These are phyloP conservation scores for Elaeidobius kamerunicus DNA, from an alignment of 2,888 invertebrate genomes.

Conservation along the genomic window DNA sequence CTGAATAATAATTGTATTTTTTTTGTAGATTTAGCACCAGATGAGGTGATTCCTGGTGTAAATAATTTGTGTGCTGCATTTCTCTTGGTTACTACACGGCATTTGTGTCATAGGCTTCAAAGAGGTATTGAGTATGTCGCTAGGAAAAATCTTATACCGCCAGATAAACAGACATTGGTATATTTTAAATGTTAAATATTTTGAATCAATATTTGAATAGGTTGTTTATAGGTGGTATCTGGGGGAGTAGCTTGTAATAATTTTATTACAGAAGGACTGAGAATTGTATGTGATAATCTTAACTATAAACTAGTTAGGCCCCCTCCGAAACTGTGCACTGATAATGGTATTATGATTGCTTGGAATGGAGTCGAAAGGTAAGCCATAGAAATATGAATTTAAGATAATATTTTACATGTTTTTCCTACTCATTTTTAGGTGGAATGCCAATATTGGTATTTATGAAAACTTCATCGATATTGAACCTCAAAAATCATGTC, in stretches of 20 bases:
- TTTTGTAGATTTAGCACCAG: slow-evolving; percentile 56
- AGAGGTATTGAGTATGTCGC: slow-evolving; percentile 76
- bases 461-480: slow-evolving; percentile 57
- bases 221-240: slow-evolving; percentile 70
- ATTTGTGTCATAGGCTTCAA: slow-evolving; percentile 78
- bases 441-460: slow-evolving; percentile 43
- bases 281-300: slow-evolving; percentile 62
- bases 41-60: slow-evolving; percentile 70
- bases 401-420: not conserved
- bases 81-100: slow-evolving; percentile 69
- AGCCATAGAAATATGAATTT: not conserved
- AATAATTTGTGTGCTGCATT: slow-evolving; percentile 84
- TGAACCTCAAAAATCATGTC: slow-evolving; percentile 58
- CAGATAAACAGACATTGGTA: slow-evolving; percentile 59
- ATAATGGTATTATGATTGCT: slow-evolving; percentile 99
- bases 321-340: slow-evolving; percentile 84
- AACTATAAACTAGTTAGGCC: slow-evolving; percentile 71
- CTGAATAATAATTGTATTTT: slow-evolving; percentile 1
- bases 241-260: slow-evolving; percentile 96
- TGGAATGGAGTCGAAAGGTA: slow-evolving; percentile 94
- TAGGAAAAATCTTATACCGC: slow-evolving; percentile 59
- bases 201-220: too few relatives aligned
- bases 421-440: slow-evolving; percentile 36
- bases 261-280: slow-evolving; percentile 69
- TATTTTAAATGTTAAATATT: slow-evolving; percentile 5